These are phyloP conservation scores for Tribolium castaneum DNA, from an alignment of 1,140 invertebrate species.

Conservation along the genomic window DNA sequence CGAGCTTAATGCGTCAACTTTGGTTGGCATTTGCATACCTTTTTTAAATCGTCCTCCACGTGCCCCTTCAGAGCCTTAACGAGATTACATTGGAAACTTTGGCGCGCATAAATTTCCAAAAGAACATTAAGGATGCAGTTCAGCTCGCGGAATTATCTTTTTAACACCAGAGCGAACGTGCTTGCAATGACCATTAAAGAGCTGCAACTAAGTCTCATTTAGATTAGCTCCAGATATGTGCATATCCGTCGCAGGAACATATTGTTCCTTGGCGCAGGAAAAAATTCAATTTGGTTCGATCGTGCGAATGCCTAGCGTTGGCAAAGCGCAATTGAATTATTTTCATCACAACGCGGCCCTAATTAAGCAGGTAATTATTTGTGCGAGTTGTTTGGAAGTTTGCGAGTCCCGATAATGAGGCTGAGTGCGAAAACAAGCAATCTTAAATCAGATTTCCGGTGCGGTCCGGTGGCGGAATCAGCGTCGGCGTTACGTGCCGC, in stretches of 20 bases:
- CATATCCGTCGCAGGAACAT: conserved; percentile 2
- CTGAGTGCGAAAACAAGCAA: conserved; percentile 17
- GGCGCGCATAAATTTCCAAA: conserved; percentile 33
- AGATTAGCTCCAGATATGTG: conserved; percentile 12
- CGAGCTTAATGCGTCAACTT: not conserved
- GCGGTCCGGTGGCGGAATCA: conserved; percentile 17
- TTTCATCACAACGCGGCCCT: not conserved
- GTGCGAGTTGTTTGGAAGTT: conserved; percentile 3
- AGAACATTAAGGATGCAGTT: conserved; percentile 41
- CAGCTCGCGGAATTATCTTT: conserved; percentile 37
- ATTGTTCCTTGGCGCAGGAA: not conserved
- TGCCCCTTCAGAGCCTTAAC: conserved; percentile 30
- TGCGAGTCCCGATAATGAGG: not conserved
- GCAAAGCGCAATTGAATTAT: not conserved
- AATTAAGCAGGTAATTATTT: conserved; percentile 17
- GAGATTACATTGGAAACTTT: conserved; percentile 40
- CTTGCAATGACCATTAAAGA: conserved; percentile 35
- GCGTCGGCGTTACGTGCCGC: conserved; percentile 3
- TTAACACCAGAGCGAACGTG: conserved; percentile 41
- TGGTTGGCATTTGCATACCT: not conserved
- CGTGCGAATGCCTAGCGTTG: not conserved
- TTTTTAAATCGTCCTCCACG: conserved; percentile 14
- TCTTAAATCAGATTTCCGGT: conserved; percentile 20
- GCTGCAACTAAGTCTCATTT: conserved; percentile 35
- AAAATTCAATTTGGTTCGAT: conserved; percentile 27